phyloP scores from a whole-genome alignment of 1,140 invertebrate genomes.

The Bombus soroeensis region DNA sequence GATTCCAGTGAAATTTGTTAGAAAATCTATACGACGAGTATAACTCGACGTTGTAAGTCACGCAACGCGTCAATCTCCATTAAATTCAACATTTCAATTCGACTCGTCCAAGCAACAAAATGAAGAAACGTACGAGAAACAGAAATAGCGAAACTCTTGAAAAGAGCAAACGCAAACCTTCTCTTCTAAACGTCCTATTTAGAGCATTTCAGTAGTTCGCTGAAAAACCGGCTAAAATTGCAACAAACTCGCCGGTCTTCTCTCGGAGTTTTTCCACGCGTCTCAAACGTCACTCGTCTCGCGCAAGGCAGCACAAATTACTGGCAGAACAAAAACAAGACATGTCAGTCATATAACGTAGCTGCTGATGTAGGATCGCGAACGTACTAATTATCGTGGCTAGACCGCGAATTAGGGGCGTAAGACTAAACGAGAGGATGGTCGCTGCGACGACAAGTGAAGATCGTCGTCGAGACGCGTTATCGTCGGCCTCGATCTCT shows the following conservation, averaged over 20 bases:
- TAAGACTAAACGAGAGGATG: conserved; percentile 59
- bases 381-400: conserved; percentile 65
- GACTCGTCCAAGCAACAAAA: not conserved
- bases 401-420: conserved; percentile 66
- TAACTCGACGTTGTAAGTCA: no score
- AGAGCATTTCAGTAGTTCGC: no score
- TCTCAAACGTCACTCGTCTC: not conserved
- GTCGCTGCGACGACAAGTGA: conserved; percentile 42
- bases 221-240: not conserved
- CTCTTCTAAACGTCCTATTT: not conserved
- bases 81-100: not conserved
- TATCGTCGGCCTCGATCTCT: conserved; percentile 63
- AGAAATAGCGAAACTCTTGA: not conserved
- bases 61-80: no score
- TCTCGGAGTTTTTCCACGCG: not conserved
- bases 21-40: no score
- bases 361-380: conserved; percentile 32
- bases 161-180: not conserved
- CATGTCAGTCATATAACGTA: not conserved
- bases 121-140: no score
- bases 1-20: no score
- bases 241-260: not conserved
- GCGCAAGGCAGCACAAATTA: not conserved
- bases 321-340: conserved; percentile 21
- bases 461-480: conserved; percentile 47